Evolutionary conservation across 37 sponge, comb jelly and placozoan genomes (phyloP), one percentile per base, ranked within the genome.

Genomic region (Ephydatia muelleri): DNA sequence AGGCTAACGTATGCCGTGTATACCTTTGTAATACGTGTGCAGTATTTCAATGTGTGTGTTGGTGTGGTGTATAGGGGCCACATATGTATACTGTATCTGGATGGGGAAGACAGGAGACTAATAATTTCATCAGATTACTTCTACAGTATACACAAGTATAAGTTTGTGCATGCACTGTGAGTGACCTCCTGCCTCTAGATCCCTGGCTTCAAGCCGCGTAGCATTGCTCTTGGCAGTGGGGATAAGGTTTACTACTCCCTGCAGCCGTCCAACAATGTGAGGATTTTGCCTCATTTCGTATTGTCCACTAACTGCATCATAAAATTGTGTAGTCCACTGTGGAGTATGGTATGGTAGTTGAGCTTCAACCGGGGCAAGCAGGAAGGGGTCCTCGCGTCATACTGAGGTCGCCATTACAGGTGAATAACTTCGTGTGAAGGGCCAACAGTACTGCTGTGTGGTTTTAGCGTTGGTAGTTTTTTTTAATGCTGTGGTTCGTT

Each of bases 301-400:
- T 11, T 57, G 57, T 57, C 0, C 57, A 57, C 16, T 57, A 1
- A 1, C 0, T 14, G 19, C 19, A 57, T 14, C 19, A 57, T 14
- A 1, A 14, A 16, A 57, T 14, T 21, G 19, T 57, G 16, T 57
- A 57, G 57, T 57, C 57, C 9, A 16, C 57, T 57, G 16, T 57
- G 57, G 34, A 34, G 3, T 82, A 69, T 77, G 92, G 89, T 28
- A 72, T 92, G 30, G 93, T 92, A 43, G 86, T 92, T 23, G 83
- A 88, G 30, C 75, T 85, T n/a, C 49, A 88, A 27, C 84, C 35
- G 75, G 14, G 4, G 28, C 31, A 48, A 37, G 33, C 74, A 14
- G 34, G 11, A 4, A 35, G 25, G 3, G 40, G 76, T 25, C 88
- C 91, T 5, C 6, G 38, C 28, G 85, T 90, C 48, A 77, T 34